Conservation (phyloP, 1,140 invertebrate species). For the Cecropterus lyciades region DNA sequence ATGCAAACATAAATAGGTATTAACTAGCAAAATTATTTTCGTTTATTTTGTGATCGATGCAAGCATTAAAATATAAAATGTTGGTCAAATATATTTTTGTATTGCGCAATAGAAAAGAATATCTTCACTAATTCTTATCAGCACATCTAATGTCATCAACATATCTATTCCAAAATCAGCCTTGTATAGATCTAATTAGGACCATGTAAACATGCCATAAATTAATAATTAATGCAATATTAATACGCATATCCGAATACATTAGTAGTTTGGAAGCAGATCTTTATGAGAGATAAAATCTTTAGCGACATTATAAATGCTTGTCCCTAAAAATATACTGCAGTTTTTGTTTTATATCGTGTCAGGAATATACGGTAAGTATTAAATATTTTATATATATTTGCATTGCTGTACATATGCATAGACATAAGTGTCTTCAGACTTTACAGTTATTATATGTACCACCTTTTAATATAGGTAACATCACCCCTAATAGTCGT, state of each 20-base stretch:
- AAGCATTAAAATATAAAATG: too few species aligned
- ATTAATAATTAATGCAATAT: conserved; percentile 30
- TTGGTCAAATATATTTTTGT: background rate
- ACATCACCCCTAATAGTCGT: too few species aligned
- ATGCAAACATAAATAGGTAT: too few species aligned
- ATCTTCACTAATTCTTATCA: conserved; percentile 2
- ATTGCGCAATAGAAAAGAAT: background rate
- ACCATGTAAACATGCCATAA: conserved; percentile 30
- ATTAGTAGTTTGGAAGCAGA: conserved; percentile 17
- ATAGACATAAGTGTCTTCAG: too few species aligned
- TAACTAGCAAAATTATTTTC: too few species aligned
- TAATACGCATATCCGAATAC: conserved; percentile 17
- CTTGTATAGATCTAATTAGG: conserved; percentile 19
- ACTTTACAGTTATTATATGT: too few species aligned
- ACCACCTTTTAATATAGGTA: too few species aligned
- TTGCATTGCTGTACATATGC: too few species aligned
- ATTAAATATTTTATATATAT: too few species aligned
- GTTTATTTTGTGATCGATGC: too few species aligned
- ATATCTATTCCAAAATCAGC: background rate
- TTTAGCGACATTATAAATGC: conserved; percentile 19
- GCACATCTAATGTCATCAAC: conserved; percentile 8
- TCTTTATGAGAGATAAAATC: conserved; percentile 7
- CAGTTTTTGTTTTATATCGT: conserved; percentile 16
- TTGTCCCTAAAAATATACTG: conserved; percentile 11
- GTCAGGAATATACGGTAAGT: conserved; percentile 1